Percentiles rank a stretch among this genome's conserved stretches.
These are phyloP conservation scores for Tor tambroides DNA, from an alignment of 2,113 vertebrate genomes.

Conservation along the genomic window DNA sequence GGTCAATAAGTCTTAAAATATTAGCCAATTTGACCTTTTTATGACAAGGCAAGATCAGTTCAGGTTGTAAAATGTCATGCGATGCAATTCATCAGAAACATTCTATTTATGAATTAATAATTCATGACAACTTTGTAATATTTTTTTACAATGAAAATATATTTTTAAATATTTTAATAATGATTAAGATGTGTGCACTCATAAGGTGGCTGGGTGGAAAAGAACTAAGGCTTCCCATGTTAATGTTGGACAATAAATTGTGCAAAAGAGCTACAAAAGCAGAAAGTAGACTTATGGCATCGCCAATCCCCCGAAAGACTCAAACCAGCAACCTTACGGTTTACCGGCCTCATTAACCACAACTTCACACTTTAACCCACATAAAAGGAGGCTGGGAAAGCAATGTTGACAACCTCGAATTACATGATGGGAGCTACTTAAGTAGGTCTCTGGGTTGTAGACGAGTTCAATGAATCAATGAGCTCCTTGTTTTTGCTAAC, in stretches of 20 bases:
- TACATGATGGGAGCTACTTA: neutral
- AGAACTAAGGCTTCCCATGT: conserved; percentile 48
- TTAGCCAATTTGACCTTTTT: too few species aligned
- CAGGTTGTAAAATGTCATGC: too few species aligned
- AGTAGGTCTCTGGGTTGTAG: neutral
- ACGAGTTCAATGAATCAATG: conserved; percentile 41
- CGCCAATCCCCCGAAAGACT: neutral
- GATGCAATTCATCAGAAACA: too few species aligned
- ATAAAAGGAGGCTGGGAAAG: neutral
- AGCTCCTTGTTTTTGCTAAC: conserved; percentile 36
- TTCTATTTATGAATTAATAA: too few species aligned
- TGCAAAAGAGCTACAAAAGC: neutral
- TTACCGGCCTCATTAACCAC: neutral
- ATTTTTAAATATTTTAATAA: too few species aligned
- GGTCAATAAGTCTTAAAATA: too few species aligned
- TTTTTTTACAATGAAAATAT: too few species aligned
- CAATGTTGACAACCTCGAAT: neutral
- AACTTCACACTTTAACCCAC: neutral
- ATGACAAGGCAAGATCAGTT: too few species aligned
- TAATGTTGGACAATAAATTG: neutral
- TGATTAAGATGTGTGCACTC: neutral
- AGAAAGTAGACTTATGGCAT: neutral
- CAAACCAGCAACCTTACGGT: neutral
- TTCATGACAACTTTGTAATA: too few species aligned
- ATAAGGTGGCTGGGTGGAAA: neutral